Evolutionary conservation across 2,797 vertebrate species (phyloP).

Genomic region (Salarias fasciatus): DNA sequence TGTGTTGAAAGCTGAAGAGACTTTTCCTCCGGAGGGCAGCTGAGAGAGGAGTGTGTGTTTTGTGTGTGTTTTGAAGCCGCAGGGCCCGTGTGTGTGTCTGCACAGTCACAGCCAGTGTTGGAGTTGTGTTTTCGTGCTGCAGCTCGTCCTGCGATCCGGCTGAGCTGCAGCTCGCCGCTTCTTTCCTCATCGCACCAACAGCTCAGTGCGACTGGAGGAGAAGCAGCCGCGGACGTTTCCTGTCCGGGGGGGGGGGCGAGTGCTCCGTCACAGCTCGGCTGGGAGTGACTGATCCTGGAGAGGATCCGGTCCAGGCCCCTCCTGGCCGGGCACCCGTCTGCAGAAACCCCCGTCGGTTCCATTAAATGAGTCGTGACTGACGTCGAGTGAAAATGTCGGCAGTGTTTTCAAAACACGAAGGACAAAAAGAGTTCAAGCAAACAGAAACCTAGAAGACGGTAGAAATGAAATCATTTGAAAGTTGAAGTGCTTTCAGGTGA

Average conservation of each 20-base stretch:
- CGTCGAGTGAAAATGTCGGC: too few species aligned
- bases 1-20: conserved; percentile 17
- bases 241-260: conserved; percentile 30
- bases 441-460: too few species aligned
- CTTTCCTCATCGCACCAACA: too few species aligned
- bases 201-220: conserved; percentile 1
- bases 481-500: too few species aligned
- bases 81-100: conserved; percentile 15
- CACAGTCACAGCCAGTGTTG: conserved; percentile 18
- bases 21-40: conserved; percentile 30
- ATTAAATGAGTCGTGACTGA: too few species aligned
- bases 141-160: background rate
- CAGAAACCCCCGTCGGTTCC: background rate
- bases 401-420: too few species aligned
- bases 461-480: too few species aligned
- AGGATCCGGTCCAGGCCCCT: conserved; percentile 22
- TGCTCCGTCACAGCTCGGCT: conserved; percentile 24
- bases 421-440: too few species aligned
- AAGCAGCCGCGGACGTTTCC: conserved; percentile 26
- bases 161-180: conserved; percentile 3
- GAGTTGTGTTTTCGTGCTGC: conserved; percentile 19
- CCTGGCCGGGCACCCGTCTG: conserved; percentile 11
- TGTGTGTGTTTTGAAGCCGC: background rate
- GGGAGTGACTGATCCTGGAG: conserved; percentile 16
- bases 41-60: conserved; percentile 1